A percentile compares a stretch with the other conserved stretches of the same genome.
These are phyloP conservation scores for Scaptodrosophila latifasciaeformis DNA, from an alignment of 2,888 invertebrate genomes.

Conservation along the genomic window DNA sequence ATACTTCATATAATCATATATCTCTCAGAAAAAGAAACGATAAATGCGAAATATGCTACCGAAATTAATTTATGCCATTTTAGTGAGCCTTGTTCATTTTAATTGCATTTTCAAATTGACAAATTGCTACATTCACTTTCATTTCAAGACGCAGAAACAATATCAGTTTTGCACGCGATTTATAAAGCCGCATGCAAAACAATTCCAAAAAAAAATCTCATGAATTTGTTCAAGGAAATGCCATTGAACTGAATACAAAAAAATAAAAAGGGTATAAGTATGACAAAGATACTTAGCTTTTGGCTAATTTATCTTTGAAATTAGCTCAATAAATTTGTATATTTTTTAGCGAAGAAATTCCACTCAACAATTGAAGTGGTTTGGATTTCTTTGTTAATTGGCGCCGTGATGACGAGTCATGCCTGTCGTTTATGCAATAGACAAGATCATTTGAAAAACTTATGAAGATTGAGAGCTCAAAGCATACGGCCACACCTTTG, in stretches of 20 bases:
- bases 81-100: conserved; percentile 39
- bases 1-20: background rate
- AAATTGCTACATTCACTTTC: conserved; percentile 41
- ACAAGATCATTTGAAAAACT: conserved; percentile 5
- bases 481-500: conserved; percentile 20
- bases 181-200: conserved; percentile 42
- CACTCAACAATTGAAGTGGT: too few relatives aligned
- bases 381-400: conserved; percentile 1
- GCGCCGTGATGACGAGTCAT: conserved; percentile 14
- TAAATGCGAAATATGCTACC: conserved; percentile 41
- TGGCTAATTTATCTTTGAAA: too few relatives aligned
- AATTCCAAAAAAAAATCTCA: too few relatives aligned
- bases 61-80: conserved; percentile 57
- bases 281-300: too few relatives aligned
- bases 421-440: conserved; percentile 2
- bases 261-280: too few relatives aligned
- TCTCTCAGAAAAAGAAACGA: background rate
- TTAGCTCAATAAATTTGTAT: too few relatives aligned
- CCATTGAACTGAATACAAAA: conserved; percentile 63
- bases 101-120: conserved; percentile 53
- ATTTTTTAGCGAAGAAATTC: too few relatives aligned
- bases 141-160: conserved; percentile 29
- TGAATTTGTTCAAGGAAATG: conserved; percentile 18
- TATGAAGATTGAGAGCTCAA: background rate
- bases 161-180: conserved; percentile 55